These are phyloP conservation scores for Adelosebastes latens DNA, from an alignment of 2,797 vertebrate genomes.

Conservation along the genomic window DNA sequence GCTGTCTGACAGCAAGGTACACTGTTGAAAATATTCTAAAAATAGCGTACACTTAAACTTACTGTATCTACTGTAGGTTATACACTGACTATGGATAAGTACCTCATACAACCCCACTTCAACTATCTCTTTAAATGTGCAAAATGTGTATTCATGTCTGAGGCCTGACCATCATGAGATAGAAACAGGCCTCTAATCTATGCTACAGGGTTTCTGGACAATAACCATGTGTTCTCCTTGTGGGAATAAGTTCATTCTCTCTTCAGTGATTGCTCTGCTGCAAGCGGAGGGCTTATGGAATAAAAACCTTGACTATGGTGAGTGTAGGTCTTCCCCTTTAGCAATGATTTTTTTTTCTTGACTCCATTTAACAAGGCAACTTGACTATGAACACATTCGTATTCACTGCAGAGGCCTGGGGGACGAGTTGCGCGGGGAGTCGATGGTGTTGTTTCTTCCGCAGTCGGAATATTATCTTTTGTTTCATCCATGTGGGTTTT, in stretches of 20 bases:
- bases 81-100: too few species aligned
- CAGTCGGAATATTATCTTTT: slow-evolving; percentile 17
- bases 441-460: slow-evolving; percentile 16
- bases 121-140: background rate
- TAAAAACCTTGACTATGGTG: slow-evolving; percentile 54
- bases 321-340: slow-evolving; percentile 59
- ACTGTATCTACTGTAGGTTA: too few species aligned
- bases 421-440: slow-evolving; percentile 22
- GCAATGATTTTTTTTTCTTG: slow-evolving; percentile 31
- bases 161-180: slow-evolving; percentile 25
- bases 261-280: slow-evolving; percentile 18
- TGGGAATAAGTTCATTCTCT: slow-evolving; percentile 33
- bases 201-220: slow-evolving; percentile 26
- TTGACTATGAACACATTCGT: slow-evolving; percentile 42
- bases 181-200: slow-evolving; percentile 16
- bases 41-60: too few species aligned
- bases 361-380: slow-evolving; percentile 45
- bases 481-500: slow-evolving; percentile 1
- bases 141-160: slow-evolving; percentile 15
- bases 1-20: fast-evolving
- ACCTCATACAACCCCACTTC: too few species aligned
- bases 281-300: slow-evolving; percentile 8
- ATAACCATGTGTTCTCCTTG: background rate
- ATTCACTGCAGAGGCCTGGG: slow-evolving; percentile 33
- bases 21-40: too few species aligned